Conservation (phyloP, 2,797 vertebrate species). For the Taenioides sp. region DNA sequence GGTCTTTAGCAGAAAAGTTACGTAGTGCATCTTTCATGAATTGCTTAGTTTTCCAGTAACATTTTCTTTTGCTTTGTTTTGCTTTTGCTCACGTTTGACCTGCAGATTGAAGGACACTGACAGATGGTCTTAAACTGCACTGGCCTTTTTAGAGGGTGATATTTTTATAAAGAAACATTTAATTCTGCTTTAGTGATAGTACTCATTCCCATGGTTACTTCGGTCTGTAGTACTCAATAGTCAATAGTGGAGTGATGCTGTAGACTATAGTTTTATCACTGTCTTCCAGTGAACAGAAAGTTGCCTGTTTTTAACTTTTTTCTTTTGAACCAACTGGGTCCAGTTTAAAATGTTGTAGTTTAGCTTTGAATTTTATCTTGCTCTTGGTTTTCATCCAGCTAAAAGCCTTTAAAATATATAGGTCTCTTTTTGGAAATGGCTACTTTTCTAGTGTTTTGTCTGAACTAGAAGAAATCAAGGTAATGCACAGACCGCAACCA, state of each 20-base stretch:
- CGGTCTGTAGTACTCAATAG: constrained; percentile 25
- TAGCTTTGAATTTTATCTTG: background rate
- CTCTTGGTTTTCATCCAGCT: no score
- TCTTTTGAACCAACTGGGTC: constrained; percentile 36
- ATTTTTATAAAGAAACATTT: background rate
- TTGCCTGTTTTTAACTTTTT: constrained; percentile 16
- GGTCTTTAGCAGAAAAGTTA: background rate
- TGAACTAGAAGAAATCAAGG: no score
- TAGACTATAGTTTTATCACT: background rate
- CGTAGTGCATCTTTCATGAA: background rate
- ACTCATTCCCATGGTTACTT: constrained; percentile 11
- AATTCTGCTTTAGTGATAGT: constrained; percentile 5
- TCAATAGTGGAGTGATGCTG: constrained; percentile 16
- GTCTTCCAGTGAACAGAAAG: no score
- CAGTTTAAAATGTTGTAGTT: background rate
- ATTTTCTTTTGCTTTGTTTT: constrained; percentile 43
- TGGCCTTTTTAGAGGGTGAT: constrained; percentile 44
- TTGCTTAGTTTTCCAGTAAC: constrained; percentile 43
- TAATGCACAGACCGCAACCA: no score
- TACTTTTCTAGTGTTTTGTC: no score
- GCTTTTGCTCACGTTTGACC: constrained; percentile 26
- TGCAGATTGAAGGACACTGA: constrained; percentile 74
- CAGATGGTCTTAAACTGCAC: constrained; percentile 52
- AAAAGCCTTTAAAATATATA: no score
- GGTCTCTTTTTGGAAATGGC: no score